phyloP scores from a whole-genome alignment of 2,113 vertebrate genomes.

The Spermophilus dauricus region DNA sequence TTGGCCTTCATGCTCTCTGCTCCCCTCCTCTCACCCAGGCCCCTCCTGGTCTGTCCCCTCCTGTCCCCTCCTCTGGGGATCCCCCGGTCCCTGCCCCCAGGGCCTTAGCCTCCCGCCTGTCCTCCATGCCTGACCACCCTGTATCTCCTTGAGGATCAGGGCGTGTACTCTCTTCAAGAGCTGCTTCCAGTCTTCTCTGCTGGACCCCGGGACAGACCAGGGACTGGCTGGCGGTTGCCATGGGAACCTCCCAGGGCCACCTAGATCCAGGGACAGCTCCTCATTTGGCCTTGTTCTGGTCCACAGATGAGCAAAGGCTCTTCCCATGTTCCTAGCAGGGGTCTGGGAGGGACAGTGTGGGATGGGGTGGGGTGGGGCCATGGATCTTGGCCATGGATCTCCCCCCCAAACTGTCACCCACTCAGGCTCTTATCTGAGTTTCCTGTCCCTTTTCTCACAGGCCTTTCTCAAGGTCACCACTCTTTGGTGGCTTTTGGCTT shows the following conservation, averaged over 20 bases:
- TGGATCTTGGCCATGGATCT: not conserved
- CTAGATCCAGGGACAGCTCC: not conserved
- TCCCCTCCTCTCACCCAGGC: not conserved
- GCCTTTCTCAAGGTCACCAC: not conserved
- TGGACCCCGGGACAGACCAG: not conserved
- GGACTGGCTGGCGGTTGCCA: constrained; percentile 20
- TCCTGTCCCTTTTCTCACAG: not conserved
- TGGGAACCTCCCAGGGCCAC: constrained; percentile 35
- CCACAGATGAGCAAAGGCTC: not conserved
- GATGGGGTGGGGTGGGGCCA: not conserved
- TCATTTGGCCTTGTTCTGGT: not conserved
- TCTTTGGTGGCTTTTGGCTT: not conserved
- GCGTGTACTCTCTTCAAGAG: not conserved
- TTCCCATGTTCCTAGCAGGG: not conserved
- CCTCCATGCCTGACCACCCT: not conserved
- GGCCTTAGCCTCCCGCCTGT: not conserved
- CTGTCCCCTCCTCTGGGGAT: not conserved
- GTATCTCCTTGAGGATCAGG: not conserved
- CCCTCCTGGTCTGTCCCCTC: not conserved
- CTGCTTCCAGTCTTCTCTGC: not conserved
- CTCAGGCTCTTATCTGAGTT: not conserved
- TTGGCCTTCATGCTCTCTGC: not conserved
- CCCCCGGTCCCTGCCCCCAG: not conserved
- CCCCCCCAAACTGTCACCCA: not conserved
- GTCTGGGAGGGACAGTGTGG: not conserved